Percentiles rank a stretch among this genome's conserved stretches.
phyloP scores from a whole-genome alignment of 2,113 vertebrate species.

The Sinocyclocheilus anophthalmus region DNA sequence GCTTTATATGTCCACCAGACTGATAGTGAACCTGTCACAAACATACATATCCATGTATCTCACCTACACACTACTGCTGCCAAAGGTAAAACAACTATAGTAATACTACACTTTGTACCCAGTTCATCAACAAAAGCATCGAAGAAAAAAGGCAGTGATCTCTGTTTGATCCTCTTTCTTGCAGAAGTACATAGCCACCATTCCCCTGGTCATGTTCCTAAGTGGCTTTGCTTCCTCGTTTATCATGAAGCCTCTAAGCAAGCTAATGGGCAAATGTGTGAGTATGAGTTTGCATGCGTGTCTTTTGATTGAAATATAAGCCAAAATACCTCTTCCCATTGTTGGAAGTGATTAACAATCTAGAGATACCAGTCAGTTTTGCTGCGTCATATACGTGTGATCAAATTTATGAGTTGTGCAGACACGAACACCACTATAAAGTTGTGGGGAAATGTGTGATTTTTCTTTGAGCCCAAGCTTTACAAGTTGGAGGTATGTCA shows the following conservation, averaged over 20 bases:
- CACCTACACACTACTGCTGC: slow-evolving; percentile 87
- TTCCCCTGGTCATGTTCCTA: slow-evolving; percentile 92
- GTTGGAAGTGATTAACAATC: background rate
- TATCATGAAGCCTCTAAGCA: slow-evolving; percentile 91
- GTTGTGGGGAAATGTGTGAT: background rate
- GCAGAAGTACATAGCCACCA: slow-evolving; percentile 91
- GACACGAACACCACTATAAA: background rate
- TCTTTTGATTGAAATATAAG: background rate
- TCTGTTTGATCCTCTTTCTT: background rate
- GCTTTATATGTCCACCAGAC: slow-evolving; percentile 92
- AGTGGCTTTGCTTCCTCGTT: slow-evolving; percentile 92
- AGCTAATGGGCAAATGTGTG: slow-evolving; percentile 85
- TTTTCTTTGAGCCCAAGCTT: background rate
- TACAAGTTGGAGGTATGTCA: background rate
- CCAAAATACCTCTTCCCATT: background rate
- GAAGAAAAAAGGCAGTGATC: background rate
- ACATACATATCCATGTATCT: slow-evolving; percentile 95
- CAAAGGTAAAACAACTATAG: slow-evolving; percentile 79
- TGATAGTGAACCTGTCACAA: slow-evolving; percentile 95
- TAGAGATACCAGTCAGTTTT: background rate
- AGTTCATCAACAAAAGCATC: background rate
- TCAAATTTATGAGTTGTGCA: background rate
- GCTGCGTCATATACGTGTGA: slow-evolving; percentile 3
- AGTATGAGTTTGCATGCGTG: slow-evolving; percentile 64
- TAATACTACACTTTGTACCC: background rate